These are phyloP conservation scores for Diachasma alloeum DNA, from an alignment of 1,140 invertebrate species.

Conservation along the genomic window DNA sequence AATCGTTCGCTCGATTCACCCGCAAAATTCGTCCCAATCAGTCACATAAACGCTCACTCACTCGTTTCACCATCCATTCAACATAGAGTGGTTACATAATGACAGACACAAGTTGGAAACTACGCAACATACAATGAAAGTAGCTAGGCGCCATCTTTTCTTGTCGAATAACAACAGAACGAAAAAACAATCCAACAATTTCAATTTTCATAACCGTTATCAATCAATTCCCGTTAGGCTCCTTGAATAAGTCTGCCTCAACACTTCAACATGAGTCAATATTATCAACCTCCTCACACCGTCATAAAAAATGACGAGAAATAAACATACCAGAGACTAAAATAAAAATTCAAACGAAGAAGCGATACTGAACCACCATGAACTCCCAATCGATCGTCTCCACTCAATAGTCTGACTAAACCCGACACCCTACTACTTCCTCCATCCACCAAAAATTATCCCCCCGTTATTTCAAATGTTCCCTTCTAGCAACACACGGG, in stretches of 20 bases:
- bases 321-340: neutral
- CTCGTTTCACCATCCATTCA: conserved; percentile 56
- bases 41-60: conserved; percentile 60
- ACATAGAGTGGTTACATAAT: conserved; percentile 64
- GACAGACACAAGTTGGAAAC: conserved; percentile 69
- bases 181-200: neutral
- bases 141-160: conserved; percentile 12
- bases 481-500: neutral
- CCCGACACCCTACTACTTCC: neutral
- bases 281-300: neutral
- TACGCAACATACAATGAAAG: conserved; percentile 44
- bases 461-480: neutral
- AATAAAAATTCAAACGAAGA: neutral
- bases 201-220: no score
- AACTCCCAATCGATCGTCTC: neutral
- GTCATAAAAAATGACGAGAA: neutral
- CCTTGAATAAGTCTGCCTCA: no score
- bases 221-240: no score
- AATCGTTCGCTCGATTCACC: neutral
- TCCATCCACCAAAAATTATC: neutral
- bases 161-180: neutral
- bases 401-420: neutral
- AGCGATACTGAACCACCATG: neutral
- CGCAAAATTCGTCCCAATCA: conserved; percentile 40
- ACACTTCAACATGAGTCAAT: neutral